These are phyloP conservation scores for Antheraea assamensis DNA, from an alignment of 2,888 invertebrate species.

Conservation along the genomic window DNA sequence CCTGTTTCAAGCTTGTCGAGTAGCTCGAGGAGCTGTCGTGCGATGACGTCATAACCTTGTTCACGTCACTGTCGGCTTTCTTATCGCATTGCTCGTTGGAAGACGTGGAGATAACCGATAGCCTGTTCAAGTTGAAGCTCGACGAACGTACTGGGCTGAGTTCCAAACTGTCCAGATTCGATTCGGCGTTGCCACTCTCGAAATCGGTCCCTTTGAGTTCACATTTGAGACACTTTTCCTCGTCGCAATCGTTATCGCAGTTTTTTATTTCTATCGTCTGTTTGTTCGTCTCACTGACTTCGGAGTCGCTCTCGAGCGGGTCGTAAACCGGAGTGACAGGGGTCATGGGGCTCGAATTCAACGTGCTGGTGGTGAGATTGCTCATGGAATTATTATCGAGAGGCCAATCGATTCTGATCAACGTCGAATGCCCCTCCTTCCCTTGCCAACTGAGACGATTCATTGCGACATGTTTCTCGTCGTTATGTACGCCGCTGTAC, in stretches of 20 bases:
- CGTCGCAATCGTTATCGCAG: conserved; percentile 57
- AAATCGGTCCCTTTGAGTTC: conserved; percentile 70
- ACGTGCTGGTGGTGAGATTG: conserved; percentile 60
- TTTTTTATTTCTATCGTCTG: conserved; percentile 66
- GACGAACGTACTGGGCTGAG: conserved; percentile 70
- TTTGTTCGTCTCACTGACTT: conserved; percentile 64
- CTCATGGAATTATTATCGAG: conserved; percentile 57
- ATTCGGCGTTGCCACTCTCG: conserved; percentile 47
- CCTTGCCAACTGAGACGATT: conserved; percentile 72
- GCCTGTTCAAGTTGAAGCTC: conserved; percentile 74
- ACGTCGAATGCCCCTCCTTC: conserved; percentile 72
- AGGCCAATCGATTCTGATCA: conserved; percentile 77
- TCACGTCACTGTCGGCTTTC: conserved; percentile 49
- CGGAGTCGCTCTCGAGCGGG: conserved; percentile 73
- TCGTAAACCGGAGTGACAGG: conserved; percentile 69
- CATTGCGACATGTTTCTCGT: conserved; percentile 44
- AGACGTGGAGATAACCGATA: conserved; percentile 72
- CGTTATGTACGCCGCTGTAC: conserved; percentile 66
- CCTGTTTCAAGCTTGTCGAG: conserved; percentile 61
- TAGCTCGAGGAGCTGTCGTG: conserved; percentile 75
- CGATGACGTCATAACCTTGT: conserved; percentile 73
- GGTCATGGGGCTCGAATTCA: conserved; percentile 64
- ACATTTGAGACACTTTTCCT: conserved; percentile 71
- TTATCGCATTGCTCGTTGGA: conserved; percentile 62
- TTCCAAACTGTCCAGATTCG: conserved; percentile 59